Base-by-base conservation (phyloP, 1,140 invertebrate species). In the Rhynchophorus ferrugineus region DNA sequence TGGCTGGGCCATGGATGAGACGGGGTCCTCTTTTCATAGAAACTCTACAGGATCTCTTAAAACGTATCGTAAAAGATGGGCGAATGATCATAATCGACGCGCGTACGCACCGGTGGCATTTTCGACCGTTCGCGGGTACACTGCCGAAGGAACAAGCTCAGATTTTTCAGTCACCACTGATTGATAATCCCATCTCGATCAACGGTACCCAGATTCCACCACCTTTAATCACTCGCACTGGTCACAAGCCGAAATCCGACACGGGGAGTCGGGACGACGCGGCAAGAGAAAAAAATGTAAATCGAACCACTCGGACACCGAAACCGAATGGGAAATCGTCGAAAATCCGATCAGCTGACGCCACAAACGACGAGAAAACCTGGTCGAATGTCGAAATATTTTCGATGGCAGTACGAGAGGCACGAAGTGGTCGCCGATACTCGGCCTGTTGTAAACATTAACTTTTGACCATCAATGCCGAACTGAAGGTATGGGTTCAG, bases 391-490 rank as follows among this genome's bases (percentile, higher is more conserved):
- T n/a, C n/a, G n/a, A n/a, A n/a, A n/a, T n/a, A n/a, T n/a, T n/a
- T n/a, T n/a, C n/a, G n/a, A n/a, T n/a, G n/a, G n/a, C n/a, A 11
- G 24, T 29, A 29, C 24, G 24, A 6, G 24, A 29, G 24, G 2
- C 24, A 18, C 8, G 35, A 22, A 13, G 35, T 34, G 20, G 21
- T 38, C 48, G 44, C 42, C 36, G 49, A 33, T 52, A 51, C 50
- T 52, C 46, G 45, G 35, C 38, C 49, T 44, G 53, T 48, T 54
- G 52, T 55, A 55, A 55, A 55, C 53, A 55, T 55, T 55, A 54
- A 49, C 53, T 55, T 55, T 55, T 55, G 53, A 55, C 53, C 53
- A 55, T 49, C 45, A 46, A 49, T 49, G 47, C 53, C 53, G 47
- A 55, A 55, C 46, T 49, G 44, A 24, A 54, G 51, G 51, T 54